Percentiles rank a stretch among this genome's conserved stretches.
phyloP scores from a whole-genome alignment of 2,888 invertebrate species.

The Mesodorylaimus sp. region DNA sequence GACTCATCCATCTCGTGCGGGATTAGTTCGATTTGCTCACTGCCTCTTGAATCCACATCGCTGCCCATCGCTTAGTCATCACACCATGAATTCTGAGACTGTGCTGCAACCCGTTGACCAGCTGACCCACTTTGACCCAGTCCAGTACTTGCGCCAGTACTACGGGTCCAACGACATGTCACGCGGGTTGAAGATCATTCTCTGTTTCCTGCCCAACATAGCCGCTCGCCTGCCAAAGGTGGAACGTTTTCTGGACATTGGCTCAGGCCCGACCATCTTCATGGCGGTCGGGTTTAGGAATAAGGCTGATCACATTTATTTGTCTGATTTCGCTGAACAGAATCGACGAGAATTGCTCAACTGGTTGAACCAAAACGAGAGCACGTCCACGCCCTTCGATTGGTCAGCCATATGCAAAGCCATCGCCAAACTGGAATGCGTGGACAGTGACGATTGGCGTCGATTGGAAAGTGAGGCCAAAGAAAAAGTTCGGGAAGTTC shows the following conservation, averaged over 20 bases:
- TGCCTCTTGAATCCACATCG: too few species aligned
- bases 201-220: slow-evolving; percentile 8
- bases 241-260: slow-evolving; percentile 6
- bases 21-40: too few species aligned
- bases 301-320: slow-evolving; percentile 5
- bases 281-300: slow-evolving; percentile 4
- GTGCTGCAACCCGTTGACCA: slow-evolving; percentile 1
- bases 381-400: not conserved
- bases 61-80: too few species aligned
- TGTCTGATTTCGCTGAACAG: slow-evolving; percentile 8
- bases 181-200: slow-evolving; percentile 16
- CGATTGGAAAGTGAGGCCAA: slow-evolving; percentile 2
- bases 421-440: slow-evolving; percentile 1
- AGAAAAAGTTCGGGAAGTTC: not conserved
- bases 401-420: slow-evolving; percentile 6
- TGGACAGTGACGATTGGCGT: not conserved
- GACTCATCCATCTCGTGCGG: too few species aligned
- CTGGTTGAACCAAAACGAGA: not conserved
- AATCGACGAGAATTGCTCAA: not conserved
- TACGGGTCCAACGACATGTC: not conserved
- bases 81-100: too few species aligned
- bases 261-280: slow-evolving; percentile 8
- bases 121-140: not conserved
- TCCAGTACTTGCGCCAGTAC: not conserved
- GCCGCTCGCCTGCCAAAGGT: slow-evolving; percentile 1